Base-by-base conservation (phyloP, 2,888 invertebrate species). In the Pycnomerus fuliginosus region DNA sequence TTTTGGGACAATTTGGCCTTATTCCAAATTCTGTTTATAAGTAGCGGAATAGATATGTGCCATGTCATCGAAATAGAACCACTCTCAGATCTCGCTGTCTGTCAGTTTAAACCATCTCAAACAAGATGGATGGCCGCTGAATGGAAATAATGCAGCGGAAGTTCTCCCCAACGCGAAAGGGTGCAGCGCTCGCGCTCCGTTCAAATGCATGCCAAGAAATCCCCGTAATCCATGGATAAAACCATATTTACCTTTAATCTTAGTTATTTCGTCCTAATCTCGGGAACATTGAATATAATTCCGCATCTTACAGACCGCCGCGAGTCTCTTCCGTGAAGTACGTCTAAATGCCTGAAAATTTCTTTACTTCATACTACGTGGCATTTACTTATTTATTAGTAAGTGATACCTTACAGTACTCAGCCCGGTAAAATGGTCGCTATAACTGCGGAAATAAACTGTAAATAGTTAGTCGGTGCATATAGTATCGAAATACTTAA, bases 121-220 rank as follows among this genome's bases (percentile, higher is more conserved):
- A 78, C 76, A 78, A 79, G 78, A 79, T 78, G 78, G 78, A 79
- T 79, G 78, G 76, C 75, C 74, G 74, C 73, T 75, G 78, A 78
- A 78, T 78, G 78, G 78, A 78, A 78, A 78, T 78, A 77, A 76
- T 77, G 77, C 70, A 66, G 67, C 68, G 66, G 68, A 65, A 66
- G 64, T 52, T 63, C 63, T 61, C 61, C 62, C 64, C 56, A 52
- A 27, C 35, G 58, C 55, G 61, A 61, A 61, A 63, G 62, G 61
- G 58, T 57, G 58, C 55, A 56, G 45, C 50, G 44, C 44, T 53
- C 46, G 48, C 43, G 22, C 36, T 28, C 43, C 20, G 37, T 27
- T 37, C 32, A 12, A 28, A 29, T 34, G 44, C 33, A 39, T 34
- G 34, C 5, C 25, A 34, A 38, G 44, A 34, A 44, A 39, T 44